Conservation (phyloP, 2,797 vertebrate species). For the Anguilla pacifica region DNA sequence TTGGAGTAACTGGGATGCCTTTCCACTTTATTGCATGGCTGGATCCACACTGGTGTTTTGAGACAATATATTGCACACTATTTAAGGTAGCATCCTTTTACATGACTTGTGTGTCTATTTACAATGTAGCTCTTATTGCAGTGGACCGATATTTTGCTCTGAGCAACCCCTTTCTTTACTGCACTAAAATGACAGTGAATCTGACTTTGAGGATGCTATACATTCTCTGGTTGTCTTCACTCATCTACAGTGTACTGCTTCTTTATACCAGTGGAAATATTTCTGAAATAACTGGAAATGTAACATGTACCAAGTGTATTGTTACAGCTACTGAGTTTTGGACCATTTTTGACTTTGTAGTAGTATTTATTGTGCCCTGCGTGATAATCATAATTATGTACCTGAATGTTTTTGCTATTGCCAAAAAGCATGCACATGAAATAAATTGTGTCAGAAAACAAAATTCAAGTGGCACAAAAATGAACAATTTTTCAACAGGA, state of each 20-base stretch:
- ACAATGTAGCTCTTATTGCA: slow-evolving; percentile 31
- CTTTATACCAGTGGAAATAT: slow-evolving; percentile 20
- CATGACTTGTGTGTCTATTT: slow-evolving; percentile 25
- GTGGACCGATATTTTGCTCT: slow-evolving; percentile 32
- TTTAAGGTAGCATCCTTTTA: not conserved
- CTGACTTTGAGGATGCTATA: not conserved
- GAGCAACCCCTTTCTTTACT: slow-evolving; percentile 28
- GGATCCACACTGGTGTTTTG: slow-evolving; percentile 41
- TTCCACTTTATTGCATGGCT: slow-evolving; percentile 43
- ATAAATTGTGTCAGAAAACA: not conserved
- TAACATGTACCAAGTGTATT: not conserved
- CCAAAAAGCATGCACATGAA: not conserved
- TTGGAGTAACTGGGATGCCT: slow-evolving; percentile 46
- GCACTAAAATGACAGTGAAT: not conserved
- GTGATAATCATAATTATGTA: slow-evolving; percentile 14
- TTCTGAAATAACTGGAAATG: not conserved
- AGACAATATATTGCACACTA: slow-evolving; percentile 32
- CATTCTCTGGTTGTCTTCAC: slow-evolving; percentile 4
- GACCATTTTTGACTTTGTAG: slow-evolving; percentile 8
- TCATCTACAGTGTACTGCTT: not conserved
- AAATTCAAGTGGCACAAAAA: not conserved
- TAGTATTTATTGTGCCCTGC: slow-evolving; percentile 26
- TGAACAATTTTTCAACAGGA: slow-evolving; percentile 35
- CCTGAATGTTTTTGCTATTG: slow-evolving; percentile 12
- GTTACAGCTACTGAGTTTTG: not conserved